Evolutionary conservation across 2,888 invertebrate species (phyloP).

Genomic region (Argyra leucocephala): DNA sequence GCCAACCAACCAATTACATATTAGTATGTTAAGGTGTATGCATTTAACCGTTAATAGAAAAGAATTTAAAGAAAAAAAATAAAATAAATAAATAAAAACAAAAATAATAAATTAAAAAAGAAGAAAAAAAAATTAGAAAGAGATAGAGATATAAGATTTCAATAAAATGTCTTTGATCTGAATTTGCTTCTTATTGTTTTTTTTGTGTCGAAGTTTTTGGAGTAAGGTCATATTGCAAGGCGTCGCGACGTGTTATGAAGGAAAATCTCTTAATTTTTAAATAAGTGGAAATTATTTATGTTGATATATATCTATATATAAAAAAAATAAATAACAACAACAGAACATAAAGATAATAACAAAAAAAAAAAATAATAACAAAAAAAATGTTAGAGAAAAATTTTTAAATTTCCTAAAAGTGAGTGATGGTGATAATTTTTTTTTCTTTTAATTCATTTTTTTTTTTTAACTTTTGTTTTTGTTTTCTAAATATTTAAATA

Average conservation of each 20-base stretch:
- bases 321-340: background rate
- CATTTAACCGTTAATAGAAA: background rate
- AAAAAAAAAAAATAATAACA: background rate
- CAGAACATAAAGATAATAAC: background rate
- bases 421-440: too few relatives aligned
- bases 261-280: background rate
- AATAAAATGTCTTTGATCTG: constrained; percentile 6
- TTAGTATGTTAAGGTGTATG: too few relatives aligned
- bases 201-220: background rate
- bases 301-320: background rate
- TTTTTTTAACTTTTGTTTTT: too few relatives aligned
- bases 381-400: background rate
- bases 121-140: background rate
- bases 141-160: background rate
- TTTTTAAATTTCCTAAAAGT: too few relatives aligned
- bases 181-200: background rate
- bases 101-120: background rate
- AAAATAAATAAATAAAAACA: background rate
- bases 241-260: background rate
- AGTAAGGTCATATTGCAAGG: constrained; percentile 6
- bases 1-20: too few relatives aligned
- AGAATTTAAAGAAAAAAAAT: background rate
- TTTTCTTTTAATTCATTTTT: too few relatives aligned
- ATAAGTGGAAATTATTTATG: background rate
- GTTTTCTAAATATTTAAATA: too few relatives aligned